These are phyloP conservation scores for Spinus pinus DNA, from an alignment of 2,797 vertebrate genomes.

Conservation along the genomic window DNA sequence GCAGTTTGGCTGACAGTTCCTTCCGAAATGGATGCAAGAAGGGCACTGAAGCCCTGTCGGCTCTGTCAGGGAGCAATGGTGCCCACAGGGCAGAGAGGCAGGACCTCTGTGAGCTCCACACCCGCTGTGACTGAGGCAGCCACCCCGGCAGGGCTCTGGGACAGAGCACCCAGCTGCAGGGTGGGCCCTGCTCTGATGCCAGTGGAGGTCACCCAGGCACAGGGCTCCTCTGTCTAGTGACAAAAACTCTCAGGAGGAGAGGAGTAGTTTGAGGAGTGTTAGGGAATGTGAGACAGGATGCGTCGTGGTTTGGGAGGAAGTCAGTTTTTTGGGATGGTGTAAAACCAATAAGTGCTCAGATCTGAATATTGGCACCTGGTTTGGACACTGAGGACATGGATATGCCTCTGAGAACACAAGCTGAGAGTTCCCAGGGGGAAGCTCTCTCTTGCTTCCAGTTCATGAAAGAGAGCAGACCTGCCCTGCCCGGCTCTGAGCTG, in stretches of 20 bases:
- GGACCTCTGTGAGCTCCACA: accelerated
- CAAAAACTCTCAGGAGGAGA: neutral
- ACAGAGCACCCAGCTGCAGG: neutral
- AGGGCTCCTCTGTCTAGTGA: neutral
- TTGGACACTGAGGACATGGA: too few species aligned
- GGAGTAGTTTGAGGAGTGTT: too few species aligned
- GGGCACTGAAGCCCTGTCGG: accelerated
- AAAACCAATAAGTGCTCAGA: too few species aligned
- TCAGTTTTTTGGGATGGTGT: too few species aligned
- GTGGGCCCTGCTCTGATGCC: accelerated
- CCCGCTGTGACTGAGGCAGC: accelerated
- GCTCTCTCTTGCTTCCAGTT: too few species aligned
- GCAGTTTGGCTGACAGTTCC: neutral
- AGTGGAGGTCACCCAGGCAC: neutral
- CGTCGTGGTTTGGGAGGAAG: too few species aligned
- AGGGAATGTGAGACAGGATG: neutral
- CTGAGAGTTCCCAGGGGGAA: too few species aligned
- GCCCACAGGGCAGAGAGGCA: neutral
- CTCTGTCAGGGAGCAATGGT: neutral
- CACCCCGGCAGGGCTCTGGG: neutral
- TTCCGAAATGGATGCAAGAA: accelerated
- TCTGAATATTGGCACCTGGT: too few species aligned
- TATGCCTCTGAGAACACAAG: too few species aligned
- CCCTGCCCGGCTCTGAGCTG: too few species aligned
- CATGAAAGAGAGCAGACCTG: too few species aligned